Evolutionary conservation across 2,113 vertebrate genomes (phyloP), one percentile per base, ranked within the genome.

Genomic region (Plotosus lineatus): DNA sequence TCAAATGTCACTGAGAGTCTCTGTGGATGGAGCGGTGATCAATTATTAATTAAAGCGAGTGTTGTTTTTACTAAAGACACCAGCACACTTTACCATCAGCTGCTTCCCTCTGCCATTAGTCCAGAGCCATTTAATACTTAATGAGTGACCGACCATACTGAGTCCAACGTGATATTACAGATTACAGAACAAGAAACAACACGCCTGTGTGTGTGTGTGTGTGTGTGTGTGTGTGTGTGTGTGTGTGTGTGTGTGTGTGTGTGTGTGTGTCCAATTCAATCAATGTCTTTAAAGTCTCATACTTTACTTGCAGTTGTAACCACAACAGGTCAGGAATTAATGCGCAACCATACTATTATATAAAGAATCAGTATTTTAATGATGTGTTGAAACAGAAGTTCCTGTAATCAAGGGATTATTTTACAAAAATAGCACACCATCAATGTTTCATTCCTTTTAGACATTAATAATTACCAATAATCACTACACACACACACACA

Each of bases 11-110:
- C 65, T 58, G 11, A 68, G 44, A 79, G 56, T 31, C 38, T 79
- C 56, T 72, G 48, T 53, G 61, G 79, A 80, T 58, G 65, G 33
- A 71, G 58, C 31, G 3, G 51, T 69, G 78, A 89, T 89, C 85
- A 89, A 88, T 85, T 86, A 88, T 88, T 84, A 84, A 89, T 84
- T 88, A 89, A 86, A 82, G 48, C 42, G 53, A 82, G 78, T 81
- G 82, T 87, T 86, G 86, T 84, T 89, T 88, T 86, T 79, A 83
- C 82, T 83, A 74, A 80, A 84, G 83, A 85, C 81, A 82, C 75
- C 23, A 38, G 55, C 56, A 75, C 75, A 46, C 69, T 77, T 84
- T 81, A 72, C 40, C 77, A 79, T 23, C 87, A 84, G 79, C 84
- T 85, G 84, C 82, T 82, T 76, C 42, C 56, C 56, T 36, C 83